Percentiles rank a stretch among this genome's conserved stretches.
These are phyloP conservation scores for Exephanes ischioxanthus DNA, from an alignment of 2,888 invertebrate species.

Conservation along the genomic window DNA sequence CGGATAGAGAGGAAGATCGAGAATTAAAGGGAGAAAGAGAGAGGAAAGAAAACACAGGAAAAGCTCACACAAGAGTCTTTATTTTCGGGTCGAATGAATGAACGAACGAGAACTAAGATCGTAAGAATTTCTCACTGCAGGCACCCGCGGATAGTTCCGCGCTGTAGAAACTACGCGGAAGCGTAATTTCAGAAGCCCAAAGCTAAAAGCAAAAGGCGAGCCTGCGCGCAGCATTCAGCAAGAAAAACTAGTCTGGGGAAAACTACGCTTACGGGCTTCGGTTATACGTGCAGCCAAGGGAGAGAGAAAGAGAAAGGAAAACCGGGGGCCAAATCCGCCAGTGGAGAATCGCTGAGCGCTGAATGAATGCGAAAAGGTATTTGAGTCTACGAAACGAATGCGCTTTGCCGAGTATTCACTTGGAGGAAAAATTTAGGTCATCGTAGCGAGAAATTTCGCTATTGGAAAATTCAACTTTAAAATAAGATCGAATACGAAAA, in stretches of 20 bases:
- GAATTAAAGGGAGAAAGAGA: not conserved
- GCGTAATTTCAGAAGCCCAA: slow-evolving; percentile 32
- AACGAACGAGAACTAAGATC: slow-evolving; percentile 40
- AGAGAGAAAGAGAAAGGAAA: not conserved
- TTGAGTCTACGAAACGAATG: slow-evolving; percentile 28
- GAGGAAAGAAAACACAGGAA: slow-evolving; percentile 18
- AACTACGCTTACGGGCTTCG: slow-evolving; percentile 15
- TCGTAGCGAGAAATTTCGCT: not conserved
- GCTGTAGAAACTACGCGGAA: slow-evolving; percentile 47
- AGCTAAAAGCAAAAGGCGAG: slow-evolving; percentile 50
- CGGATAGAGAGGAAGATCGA: not conserved
- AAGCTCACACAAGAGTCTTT: slow-evolving; percentile 41
- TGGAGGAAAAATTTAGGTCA: slow-evolving; percentile 44
- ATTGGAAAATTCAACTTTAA: slow-evolving; percentile 1
- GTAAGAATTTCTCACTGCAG: slow-evolving; percentile 15
- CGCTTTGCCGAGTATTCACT: slow-evolving; percentile 38
- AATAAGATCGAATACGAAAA: slow-evolving; percentile 6
- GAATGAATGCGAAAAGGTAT: slow-evolving; percentile 47
- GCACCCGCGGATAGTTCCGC: slow-evolving; percentile 42
- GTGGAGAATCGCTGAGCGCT: slow-evolving; percentile 42
- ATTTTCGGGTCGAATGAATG: slow-evolving; percentile 32
- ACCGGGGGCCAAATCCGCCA: slow-evolving; percentile 33
- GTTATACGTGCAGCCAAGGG: not conserved
- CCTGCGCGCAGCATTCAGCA: slow-evolving; percentile 61
- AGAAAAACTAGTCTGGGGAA: slow-evolving; percentile 55